Conservation (phyloP, 2,888 invertebrate genomes). For the Hydrotaea cyrtoneurina region DNA sequence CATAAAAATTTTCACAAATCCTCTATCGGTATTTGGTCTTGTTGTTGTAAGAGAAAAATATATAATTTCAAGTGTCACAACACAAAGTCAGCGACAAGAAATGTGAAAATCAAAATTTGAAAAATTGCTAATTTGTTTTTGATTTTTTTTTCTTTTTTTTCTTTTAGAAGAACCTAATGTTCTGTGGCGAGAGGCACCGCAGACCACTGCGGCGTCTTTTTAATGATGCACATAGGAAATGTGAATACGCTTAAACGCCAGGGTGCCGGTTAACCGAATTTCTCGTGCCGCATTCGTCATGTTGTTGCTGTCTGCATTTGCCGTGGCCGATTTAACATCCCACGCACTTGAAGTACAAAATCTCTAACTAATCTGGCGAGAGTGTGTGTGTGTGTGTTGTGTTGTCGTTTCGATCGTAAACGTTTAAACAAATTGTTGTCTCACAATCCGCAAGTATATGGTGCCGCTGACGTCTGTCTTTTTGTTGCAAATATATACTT, state of each 20-base stretch:
- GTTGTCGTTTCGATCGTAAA: neutral
- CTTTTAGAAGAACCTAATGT: neutral
- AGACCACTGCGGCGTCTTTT: constrained; percentile 21
- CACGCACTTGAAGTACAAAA: constrained; percentile 40
- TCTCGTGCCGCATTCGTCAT: constrained; percentile 16
- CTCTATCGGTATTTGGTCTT: neutral
- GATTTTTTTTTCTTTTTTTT: neutral
- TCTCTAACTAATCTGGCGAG: neutral
- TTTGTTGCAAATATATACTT: neutral
- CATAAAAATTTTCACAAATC: constrained; percentile 12
- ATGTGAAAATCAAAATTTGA: neutral
- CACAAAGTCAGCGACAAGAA: neutral
- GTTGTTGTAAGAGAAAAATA: neutral
- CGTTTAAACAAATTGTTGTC: constrained; percentile 18
- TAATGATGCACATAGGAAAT: constrained; percentile 41
- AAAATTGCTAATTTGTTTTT: neutral
- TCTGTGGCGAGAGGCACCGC: constrained; percentile 26
- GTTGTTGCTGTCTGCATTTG: neutral
- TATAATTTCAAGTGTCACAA: neutral
- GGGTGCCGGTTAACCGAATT: constrained; percentile 32
- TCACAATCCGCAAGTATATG: neutral
- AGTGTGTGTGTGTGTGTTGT: neutral
- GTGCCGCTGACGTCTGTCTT: constrained; percentile 20
- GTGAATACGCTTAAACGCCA: neutral
- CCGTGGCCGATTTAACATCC: constrained; percentile 27